A percentile compares a stretch with the other conserved stretches of the same genome.
These are phyloP conservation scores for Tauraco erythrolophus DNA, from an alignment of 2,113 vertebrate species.

Conservation along the genomic window DNA sequence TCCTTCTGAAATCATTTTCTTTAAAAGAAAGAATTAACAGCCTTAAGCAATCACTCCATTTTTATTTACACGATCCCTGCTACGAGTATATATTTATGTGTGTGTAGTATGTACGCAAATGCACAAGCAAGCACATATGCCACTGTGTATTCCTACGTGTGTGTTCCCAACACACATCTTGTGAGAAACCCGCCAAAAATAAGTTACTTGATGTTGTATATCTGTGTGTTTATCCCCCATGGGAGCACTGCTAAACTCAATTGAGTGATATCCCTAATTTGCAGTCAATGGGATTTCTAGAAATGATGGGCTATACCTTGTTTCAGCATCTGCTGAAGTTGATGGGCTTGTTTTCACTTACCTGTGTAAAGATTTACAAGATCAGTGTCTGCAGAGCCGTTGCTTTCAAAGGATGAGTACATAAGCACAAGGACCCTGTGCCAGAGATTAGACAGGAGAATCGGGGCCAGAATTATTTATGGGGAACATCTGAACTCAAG, in stretches of 20 bases:
- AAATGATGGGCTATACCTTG: neutral
- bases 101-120: neutral
- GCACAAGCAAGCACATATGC: fast-evolving
- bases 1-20: slow-evolving; percentile 24
- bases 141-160: neutral
- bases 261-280: neutral
- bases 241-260: neutral
- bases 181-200: fast-evolving
- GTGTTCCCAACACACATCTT: neutral
- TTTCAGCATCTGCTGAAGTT: no score
- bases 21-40: neutral
- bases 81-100: neutral
- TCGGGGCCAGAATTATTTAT: neutral
- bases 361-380: neutral
- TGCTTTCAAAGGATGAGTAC: neutral
- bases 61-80: neutral
- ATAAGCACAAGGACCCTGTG: neutral
- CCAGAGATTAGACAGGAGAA: neutral
- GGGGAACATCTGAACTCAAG: neutral
- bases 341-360: neutral
- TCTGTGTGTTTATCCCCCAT: neutral
- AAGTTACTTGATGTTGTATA: neutral
- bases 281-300: neutral
- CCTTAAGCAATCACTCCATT: neutral
- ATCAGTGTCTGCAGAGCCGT: neutral